Conservation (phyloP, 2,888 invertebrate species). For the Lepeophtheirus nordmannii region DNA sequence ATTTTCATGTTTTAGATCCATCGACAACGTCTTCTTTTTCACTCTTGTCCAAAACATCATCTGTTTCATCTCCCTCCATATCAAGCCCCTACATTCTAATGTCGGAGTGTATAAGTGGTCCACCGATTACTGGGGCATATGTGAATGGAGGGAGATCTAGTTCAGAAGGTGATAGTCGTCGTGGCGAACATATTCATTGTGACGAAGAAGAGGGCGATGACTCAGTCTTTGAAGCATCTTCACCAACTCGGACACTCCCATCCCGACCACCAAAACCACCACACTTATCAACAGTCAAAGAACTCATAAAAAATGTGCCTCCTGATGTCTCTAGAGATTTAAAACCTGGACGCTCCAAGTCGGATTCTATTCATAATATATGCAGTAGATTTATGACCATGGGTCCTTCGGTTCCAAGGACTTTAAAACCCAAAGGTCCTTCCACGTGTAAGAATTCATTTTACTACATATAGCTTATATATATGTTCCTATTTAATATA, state of each 20-base stretch:
- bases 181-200: conserved; percentile 30
- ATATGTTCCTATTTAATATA: not conserved
- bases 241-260: conserved; percentile 37
- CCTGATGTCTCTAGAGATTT: conserved; percentile 8
- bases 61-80: conserved; percentile 26
- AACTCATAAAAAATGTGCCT: not conserved
- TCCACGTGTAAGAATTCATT: not conserved
- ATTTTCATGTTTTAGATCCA: too few species aligned
- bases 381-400: not conserved
- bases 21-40: conserved; percentile 24
- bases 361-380: not conserved
- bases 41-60: not conserved
- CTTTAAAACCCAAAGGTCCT: not conserved
- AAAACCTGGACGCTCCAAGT: conserved; percentile 5
- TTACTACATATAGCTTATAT: not conserved
- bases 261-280: conserved; percentile 61
- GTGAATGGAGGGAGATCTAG: conserved; percentile 29
- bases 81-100: conserved; percentile 80
- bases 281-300: conserved; percentile 34
- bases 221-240: conserved; percentile 9
- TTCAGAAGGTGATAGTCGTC: conserved; percentile 25
- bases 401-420: not conserved
- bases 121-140: conserved; percentile 30
- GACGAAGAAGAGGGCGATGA: not conserved
- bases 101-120: conserved; percentile 75